phyloP scores from a whole-genome alignment of 2,113 vertebrate genomes.

The Egretta garzetta region DNA sequence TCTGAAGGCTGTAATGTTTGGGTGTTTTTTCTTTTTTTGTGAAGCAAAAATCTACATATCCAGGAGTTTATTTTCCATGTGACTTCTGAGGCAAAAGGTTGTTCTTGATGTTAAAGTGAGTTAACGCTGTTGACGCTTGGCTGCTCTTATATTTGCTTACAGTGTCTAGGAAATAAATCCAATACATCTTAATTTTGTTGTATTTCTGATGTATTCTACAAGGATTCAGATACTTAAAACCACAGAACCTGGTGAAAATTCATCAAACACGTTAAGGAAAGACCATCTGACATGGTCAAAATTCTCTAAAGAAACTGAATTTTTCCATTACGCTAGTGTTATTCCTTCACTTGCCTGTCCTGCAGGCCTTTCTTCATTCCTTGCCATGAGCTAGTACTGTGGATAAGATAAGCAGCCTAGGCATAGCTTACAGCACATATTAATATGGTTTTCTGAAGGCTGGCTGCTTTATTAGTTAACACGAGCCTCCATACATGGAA shows the following conservation, averaged over 20 bases:
- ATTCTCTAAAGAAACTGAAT: neutral
- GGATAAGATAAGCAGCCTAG: neutral
- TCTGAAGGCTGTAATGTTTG: neutral
- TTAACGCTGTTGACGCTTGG: neutral
- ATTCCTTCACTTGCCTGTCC: neutral
- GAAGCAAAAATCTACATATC: neutral
- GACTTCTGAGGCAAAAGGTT: neutral
- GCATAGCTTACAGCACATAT: neutral
- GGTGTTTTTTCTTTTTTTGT: neutral
- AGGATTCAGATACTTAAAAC: neutral
- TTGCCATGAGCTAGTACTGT: neutral
- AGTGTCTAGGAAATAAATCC: neutral
- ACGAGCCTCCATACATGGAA: accelerated
- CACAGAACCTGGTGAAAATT: neutral
- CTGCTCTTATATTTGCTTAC: neutral
- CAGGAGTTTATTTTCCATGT: neutral
- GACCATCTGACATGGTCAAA: neutral
- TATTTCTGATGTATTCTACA: neutral
- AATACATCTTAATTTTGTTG: neutral
- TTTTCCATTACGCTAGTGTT: neutral
- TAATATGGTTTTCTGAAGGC: neutral
- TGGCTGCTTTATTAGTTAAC: neutral
- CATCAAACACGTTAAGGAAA: neutral
- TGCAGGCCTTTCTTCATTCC: neutral
- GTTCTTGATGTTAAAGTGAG: neutral